phyloP scores from a whole-genome alignment of 2,113 vertebrate species.

The Cyphomyrus discorhynchus region DNA sequence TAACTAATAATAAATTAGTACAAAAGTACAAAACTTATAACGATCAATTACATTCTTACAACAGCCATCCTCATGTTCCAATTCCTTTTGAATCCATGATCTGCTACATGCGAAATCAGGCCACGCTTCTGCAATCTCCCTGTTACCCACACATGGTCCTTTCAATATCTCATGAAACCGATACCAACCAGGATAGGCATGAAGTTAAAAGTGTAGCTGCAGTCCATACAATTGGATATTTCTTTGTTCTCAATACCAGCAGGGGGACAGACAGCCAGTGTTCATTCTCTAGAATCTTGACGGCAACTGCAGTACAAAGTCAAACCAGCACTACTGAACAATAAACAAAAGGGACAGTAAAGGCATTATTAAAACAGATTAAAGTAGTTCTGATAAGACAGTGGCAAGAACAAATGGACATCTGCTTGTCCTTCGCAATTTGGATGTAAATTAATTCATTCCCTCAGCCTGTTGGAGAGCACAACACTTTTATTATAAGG shows the following conservation, averaged over 20 bases:
- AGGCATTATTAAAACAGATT: neutral
- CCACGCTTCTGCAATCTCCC: neutral
- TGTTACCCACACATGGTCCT: neutral
- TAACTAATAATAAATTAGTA: neutral
- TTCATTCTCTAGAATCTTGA: neutral
- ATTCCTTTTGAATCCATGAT: neutral
- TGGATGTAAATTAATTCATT: conserved; percentile 17
- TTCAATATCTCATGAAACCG: neutral
- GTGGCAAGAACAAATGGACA: neutral
- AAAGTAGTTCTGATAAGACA: neutral
- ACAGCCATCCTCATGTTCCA: neutral
- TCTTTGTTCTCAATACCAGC: neutral
- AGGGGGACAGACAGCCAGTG: neutral
- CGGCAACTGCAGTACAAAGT: neutral
- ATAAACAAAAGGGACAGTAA: neutral
- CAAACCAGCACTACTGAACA: neutral
- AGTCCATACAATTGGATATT: neutral
- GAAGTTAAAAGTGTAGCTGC: neutral
- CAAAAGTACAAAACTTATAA: neutral
- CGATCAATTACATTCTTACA: neutral
- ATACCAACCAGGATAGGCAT: neutral
- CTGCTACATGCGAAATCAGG: neutral
- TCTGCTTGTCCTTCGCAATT: neutral
- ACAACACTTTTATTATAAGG: neutral
- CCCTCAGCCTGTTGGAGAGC: neutral